Percentiles rank a stretch among this genome's conserved stretches.
phyloP scores from a whole-genome alignment of 2,797 vertebrate species.

The Muscicapa comitata region DNA sequence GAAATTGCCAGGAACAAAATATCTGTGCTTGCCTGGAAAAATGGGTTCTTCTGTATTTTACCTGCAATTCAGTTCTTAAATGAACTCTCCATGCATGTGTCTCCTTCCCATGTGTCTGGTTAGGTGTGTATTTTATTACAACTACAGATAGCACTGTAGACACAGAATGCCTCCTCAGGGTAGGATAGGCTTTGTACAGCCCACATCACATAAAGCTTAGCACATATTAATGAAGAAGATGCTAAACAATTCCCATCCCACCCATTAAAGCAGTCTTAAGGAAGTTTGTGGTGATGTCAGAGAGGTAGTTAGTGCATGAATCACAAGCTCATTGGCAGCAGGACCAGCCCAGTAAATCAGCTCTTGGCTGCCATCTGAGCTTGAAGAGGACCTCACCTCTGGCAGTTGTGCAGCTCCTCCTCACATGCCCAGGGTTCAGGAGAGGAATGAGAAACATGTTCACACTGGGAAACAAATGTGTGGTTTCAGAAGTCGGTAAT shows the following conservation, averaged over 20 bases:
- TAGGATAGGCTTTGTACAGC: not conserved
- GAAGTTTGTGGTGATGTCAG: constrained; percentile 23
- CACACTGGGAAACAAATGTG: not conserved
- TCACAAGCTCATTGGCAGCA: not conserved
- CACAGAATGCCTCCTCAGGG: not conserved
- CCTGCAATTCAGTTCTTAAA: constrained; percentile 18
- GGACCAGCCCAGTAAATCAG: constrained; percentile 36
- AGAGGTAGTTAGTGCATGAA: constrained; percentile 20
- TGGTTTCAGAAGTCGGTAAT: not conserved
- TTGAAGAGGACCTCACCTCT: not conserved
- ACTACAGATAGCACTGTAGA: not conserved
- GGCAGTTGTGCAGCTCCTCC: not conserved
- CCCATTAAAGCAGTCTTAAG: constrained; percentile 28
- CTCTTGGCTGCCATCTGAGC: constrained; percentile 27
- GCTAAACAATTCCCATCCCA: constrained; percentile 18
- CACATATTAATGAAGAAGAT: constrained; percentile 39
- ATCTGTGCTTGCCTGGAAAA: not conserved
- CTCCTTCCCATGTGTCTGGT: not conserved
- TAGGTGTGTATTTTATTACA: constrained; percentile 6
- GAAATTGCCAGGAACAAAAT: constrained; percentile 15
- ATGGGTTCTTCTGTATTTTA: not conserved
- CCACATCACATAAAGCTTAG: not conserved
- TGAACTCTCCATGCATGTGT: not conserved
- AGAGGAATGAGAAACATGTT: not conserved
- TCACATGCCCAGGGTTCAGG: not conserved